These are phyloP conservation scores for Drosophila chauvacae DNA, from an alignment of 1,140 invertebrate species.

Conservation along the genomic window DNA sequence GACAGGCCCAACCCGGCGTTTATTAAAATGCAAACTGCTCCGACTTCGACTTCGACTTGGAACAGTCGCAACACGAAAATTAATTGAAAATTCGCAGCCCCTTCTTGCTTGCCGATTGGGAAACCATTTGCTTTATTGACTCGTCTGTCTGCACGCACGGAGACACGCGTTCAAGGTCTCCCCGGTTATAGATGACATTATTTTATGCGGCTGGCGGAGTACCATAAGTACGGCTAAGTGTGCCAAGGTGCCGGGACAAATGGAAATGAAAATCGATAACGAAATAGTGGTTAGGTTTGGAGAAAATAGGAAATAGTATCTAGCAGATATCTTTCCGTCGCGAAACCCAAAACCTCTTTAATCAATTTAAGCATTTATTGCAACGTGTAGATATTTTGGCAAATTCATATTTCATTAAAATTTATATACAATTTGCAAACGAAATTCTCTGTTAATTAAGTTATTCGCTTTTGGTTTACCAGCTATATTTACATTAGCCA, in stretches of 20 bases:
- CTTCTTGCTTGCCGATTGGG: conserved; percentile 25
- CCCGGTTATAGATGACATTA: conserved; percentile 63
- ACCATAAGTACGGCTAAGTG: conserved; percentile 49
- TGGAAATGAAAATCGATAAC: conserved; percentile 62
- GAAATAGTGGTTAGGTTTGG: conserved; percentile 9
- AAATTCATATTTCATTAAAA: neutral
- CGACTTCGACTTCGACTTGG: conserved; percentile 21
- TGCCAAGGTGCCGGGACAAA: conserved; percentile 60
- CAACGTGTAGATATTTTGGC: neutral
- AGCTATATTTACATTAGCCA: conserved; percentile 4
- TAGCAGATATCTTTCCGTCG: neutral
- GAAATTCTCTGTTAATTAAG: conserved; percentile 25
- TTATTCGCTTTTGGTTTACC: conserved; percentile 14
- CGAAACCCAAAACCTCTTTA: neutral
- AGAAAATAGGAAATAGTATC: neutral
- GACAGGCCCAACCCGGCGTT: conserved; percentile 23
- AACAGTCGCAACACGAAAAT: conserved; percentile 54
- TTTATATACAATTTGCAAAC: neutral
- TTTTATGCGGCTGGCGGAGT: conserved; percentile 47
- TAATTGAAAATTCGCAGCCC: conserved; percentile 72
- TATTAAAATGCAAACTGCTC: conserved; percentile 67
- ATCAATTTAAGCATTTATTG: neutral
- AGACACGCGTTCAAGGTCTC: conserved; percentile 59
- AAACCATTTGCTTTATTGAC: conserved; percentile 73
- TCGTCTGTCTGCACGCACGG: conserved; percentile 71